Evolutionary conservation across 1,140 invertebrate genomes (phyloP).

Genomic region (Diorhabda sublineata): DNA sequence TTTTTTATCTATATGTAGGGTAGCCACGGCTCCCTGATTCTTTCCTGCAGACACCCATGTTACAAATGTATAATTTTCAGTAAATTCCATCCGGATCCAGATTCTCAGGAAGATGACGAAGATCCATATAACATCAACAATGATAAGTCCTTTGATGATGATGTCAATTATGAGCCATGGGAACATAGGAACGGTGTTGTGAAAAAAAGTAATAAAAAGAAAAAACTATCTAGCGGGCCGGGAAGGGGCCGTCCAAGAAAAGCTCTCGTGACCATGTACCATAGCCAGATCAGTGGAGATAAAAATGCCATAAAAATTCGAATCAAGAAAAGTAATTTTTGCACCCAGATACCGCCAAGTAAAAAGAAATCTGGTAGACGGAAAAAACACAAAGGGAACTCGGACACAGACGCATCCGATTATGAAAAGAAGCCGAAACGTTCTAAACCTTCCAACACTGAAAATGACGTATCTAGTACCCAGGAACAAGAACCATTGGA

Average conservation of each 20-base stretch:
- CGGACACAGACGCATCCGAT: conserved; percentile 51
- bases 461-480: conserved; percentile 37
- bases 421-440: conserved; percentile 49
- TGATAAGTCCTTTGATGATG: conserved; percentile 23
- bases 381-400: conserved; percentile 46
- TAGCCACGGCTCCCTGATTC: too few relatives aligned
- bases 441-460: conserved; percentile 29
- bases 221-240: conserved; percentile 28
- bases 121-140: conserved; percentile 24
- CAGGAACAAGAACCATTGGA: conserved; percentile 48
- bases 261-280: conserved; percentile 47
- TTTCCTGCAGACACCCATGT: too few relatives aligned
- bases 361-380: conserved; percentile 50
- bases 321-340: conserved; percentile 57
- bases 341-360: conserved; percentile 37
- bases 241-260: conserved; percentile 43
- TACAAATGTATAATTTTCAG: not conserved
- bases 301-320: conserved; percentile 61
- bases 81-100: not conserved
- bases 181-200: conserved; percentile 30
- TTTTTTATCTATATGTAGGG: too few relatives aligned
- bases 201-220: conserved; percentile 29
- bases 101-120: conserved; percentile 20
- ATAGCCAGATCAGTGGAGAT: conserved; percentile 57
- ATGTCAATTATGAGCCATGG: conserved; percentile 22